Evolutionary conservation across 2,113 vertebrate genomes (phyloP).

Genomic region (Ceuthmochares aereus): DNA sequence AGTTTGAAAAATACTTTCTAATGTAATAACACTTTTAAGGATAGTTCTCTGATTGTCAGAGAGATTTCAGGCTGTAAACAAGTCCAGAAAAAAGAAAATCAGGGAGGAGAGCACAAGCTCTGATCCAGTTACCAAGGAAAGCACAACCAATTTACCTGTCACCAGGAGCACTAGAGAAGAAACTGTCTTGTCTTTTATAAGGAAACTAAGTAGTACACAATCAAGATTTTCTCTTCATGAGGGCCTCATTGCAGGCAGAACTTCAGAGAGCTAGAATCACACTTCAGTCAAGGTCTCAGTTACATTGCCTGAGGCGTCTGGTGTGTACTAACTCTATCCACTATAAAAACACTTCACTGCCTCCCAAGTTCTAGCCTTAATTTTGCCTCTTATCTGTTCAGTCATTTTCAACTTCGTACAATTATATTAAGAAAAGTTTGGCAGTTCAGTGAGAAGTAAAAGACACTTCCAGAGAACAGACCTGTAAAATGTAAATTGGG

Average conservation of each 20-base stretch:
- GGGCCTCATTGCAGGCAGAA: not conserved
- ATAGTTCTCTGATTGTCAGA: not conserved
- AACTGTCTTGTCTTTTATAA: not conserved
- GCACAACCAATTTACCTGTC: not conserved
- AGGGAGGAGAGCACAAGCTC: not conserved
- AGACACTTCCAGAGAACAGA: not conserved
- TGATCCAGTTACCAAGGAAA: not conserved
- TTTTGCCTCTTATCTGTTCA: not conserved
- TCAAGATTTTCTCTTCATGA: not conserved
- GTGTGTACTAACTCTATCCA: not conserved
- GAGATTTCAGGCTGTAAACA: not conserved
- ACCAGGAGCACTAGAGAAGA: not conserved
- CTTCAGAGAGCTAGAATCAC: not conserved
- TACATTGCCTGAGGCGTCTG: not conserved
- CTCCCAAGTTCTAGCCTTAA: not conserved
- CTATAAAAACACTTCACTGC: not conserved
- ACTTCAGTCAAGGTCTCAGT: accelerated
- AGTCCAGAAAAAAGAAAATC: not conserved
- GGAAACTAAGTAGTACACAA: not conserved
- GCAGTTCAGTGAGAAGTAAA: not conserved
- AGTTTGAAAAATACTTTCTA: not conserved
- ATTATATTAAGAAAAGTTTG: not conserved
- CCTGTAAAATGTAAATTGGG: not conserved
- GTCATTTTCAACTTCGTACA: not conserved
- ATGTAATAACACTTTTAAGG: not conserved